Conservation (phyloP, 2,888 invertebrate genomes). For the Drosophila eohydei region DNA sequence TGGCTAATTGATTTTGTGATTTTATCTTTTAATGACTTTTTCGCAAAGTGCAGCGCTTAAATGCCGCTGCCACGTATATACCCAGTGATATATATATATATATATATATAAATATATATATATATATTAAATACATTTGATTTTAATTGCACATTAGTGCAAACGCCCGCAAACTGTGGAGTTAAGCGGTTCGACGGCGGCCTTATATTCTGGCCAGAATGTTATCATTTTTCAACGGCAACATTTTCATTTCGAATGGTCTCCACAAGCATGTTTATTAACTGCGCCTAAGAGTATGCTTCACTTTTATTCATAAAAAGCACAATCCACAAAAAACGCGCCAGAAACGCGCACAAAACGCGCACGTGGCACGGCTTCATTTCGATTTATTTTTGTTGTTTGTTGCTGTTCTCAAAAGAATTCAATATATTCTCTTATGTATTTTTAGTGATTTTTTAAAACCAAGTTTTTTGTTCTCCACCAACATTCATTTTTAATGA, state of each 20-base stretch:
- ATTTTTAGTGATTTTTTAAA: neutral
- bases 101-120: neutral
- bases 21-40: conserved; percentile 82
- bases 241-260: neutral
- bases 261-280: neutral
- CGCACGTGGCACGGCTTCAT: neutral
- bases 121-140: conserved; percentile 37
- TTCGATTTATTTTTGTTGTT: too few species aligned
- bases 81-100: neutral
- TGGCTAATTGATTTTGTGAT: conserved; percentile 81
- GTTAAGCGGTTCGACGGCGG: neutral
- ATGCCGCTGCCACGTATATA: conserved; percentile 17
- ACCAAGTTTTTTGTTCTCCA: neutral
- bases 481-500: neutral
- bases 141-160: conserved; percentile 58
- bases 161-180: conserved; percentile 11
- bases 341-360: conserved; percentile 10
- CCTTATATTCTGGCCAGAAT: neutral
- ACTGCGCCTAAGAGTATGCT: conserved; percentile 28
- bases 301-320: neutral
- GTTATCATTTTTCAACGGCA: neutral
- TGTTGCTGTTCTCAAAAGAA: neutral
- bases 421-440: neutral
- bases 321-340: conserved; percentile 1
- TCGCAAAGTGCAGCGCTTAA: conserved; percentile 61